phyloP scores from a whole-genome alignment of 2,888 invertebrate genomes.

The Lutraria lutraria region DNA sequence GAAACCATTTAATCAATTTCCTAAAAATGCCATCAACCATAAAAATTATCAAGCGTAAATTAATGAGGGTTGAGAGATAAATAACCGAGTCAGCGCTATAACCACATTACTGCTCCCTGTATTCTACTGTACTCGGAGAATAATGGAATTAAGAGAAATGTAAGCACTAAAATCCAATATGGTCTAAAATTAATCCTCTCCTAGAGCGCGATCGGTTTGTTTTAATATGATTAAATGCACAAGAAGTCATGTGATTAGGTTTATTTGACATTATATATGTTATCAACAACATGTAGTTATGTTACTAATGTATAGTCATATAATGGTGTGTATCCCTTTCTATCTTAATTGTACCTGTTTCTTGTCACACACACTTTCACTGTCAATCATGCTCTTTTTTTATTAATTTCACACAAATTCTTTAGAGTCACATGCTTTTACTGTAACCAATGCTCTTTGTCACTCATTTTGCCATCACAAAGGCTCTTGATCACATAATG shows the following conservation, averaged over 20 bases:
- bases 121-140: neutral
- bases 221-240: no score
- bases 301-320: no score
- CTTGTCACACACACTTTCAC: neutral
- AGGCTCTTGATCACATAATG: neutral
- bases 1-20: neutral
- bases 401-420: neutral
- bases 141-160: slow-evolving; percentile 8
- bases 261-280: no score
- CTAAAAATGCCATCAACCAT: neutral
- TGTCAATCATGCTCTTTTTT: neutral
- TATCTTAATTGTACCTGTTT: neutral
- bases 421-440: neutral
- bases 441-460: neutral
- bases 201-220: neutral
- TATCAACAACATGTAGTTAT: no score
- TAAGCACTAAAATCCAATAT: neutral
- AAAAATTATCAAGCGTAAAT: slow-evolving; percentile 10
- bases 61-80: neutral
- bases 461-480: neutral
- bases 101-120: neutral
- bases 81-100: neutral
- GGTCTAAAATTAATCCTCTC: neutral
- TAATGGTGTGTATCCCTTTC: neutral
- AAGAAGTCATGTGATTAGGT: no score